Percentiles rank a stretch among this genome's conserved stretches.
Conservation (phyloP, 2,797 vertebrate species). For the Macroramphosus scolopax region DNA sequence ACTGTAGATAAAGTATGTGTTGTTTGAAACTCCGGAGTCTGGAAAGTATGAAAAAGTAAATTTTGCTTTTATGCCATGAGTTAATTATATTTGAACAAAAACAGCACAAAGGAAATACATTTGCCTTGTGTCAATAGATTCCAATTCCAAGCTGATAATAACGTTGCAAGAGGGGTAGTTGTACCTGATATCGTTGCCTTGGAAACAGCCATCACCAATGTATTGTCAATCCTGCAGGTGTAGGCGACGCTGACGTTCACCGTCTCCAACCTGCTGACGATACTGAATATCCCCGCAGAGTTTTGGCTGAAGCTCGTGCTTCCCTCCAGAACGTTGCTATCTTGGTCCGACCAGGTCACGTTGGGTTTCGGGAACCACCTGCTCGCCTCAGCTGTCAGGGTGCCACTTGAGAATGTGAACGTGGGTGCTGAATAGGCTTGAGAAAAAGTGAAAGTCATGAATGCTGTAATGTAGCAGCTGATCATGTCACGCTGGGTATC, state of each 20-base stretch:
- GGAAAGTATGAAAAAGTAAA: slow-evolving; percentile 25
- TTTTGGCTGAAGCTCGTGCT: slow-evolving; percentile 46
- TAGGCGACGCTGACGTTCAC: slow-evolving; percentile 65
- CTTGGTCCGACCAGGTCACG: slow-evolving; percentile 68
- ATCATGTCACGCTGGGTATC: not conserved
- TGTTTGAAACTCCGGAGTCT: slow-evolving; percentile 28
- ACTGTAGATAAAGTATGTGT: slow-evolving; percentile 53
- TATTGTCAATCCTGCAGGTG: slow-evolving; percentile 78
- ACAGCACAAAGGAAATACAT: too few species aligned
- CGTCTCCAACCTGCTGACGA: slow-evolving; percentile 68
- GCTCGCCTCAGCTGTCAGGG: slow-evolving; percentile 67
- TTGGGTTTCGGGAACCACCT: slow-evolving; percentile 80
- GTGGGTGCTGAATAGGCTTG: slow-evolving; percentile 79
- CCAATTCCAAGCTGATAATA: too few species aligned
- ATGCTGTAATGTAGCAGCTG: too few species aligned
- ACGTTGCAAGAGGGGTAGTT: too few species aligned
- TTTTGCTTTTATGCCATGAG: not conserved
- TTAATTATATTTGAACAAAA: too few species aligned
- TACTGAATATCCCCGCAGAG: slow-evolving; percentile 59
- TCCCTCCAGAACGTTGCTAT: slow-evolving; percentile 21
- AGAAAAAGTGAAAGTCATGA: slow-evolving; percentile 4
- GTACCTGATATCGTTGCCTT: slow-evolving; percentile 79
- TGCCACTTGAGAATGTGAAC: slow-evolving; percentile 46
- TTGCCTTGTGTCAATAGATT: too few species aligned
- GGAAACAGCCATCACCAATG: slow-evolving; percentile 74